phyloP scores from a whole-genome alignment of 2,797 vertebrate genomes.

The Triplophysa bombifrons region DNA sequence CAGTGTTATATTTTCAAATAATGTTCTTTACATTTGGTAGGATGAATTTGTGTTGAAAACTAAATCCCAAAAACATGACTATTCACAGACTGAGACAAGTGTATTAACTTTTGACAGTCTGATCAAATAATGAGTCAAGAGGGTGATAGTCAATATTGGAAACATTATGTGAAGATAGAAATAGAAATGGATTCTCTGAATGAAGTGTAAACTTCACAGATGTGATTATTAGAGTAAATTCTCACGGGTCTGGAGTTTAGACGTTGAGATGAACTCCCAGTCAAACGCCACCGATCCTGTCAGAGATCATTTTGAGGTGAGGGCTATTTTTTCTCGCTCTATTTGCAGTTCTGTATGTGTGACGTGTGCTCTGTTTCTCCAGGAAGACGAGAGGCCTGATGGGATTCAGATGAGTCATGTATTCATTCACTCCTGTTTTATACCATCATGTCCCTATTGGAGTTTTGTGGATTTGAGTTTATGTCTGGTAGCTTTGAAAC shows the following conservation, averaged over 20 bases:
- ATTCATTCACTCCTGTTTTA: neutral
- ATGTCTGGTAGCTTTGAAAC: too few relatives aligned
- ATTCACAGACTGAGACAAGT: too few relatives aligned
- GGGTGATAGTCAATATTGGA: too few relatives aligned
- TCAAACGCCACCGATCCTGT: slow-evolving; percentile 1
- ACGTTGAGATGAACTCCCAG: too few relatives aligned
- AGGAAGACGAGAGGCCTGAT: neutral
- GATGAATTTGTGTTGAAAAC: too few relatives aligned
- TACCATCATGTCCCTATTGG: too few relatives aligned
- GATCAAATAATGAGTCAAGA: too few relatives aligned
- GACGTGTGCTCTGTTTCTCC: neutral
- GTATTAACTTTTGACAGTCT: too few relatives aligned
- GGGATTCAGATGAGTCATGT: neutral
- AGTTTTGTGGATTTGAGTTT: too few relatives aligned
- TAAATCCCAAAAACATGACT: too few relatives aligned
- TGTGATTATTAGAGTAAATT: neutral
- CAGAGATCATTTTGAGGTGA: slow-evolving; percentile 21
- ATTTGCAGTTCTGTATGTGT: slow-evolving; percentile 37
- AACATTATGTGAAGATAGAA: neutral
- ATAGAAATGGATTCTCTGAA: neutral
- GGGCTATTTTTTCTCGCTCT: slow-evolving; percentile 47
- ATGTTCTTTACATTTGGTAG: too few relatives aligned
- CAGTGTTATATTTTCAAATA: too few relatives aligned
- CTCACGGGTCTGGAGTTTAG: slow-evolving; percentile 15
- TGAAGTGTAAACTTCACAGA: neutral